A percentile compares a stretch with the other conserved stretches of the same genome.
phyloP scores from a whole-genome alignment of 2,888 invertebrate species.

The Hoplodrina blanda region DNA sequence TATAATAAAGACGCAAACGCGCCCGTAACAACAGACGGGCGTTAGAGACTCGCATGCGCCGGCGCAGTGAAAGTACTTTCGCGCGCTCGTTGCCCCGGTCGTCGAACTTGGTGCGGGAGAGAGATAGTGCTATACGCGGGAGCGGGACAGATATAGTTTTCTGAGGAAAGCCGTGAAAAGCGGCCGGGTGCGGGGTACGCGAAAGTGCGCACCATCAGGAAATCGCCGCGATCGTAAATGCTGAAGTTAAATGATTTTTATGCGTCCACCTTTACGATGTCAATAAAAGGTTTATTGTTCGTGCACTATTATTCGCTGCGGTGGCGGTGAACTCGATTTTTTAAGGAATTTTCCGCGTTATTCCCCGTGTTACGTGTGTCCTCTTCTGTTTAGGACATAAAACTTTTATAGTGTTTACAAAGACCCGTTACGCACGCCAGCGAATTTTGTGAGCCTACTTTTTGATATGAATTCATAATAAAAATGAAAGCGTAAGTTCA shows the following conservation, averaged over 20 bases:
- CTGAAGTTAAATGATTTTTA: slow-evolving; percentile 82
- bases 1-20: slow-evolving; percentile 79
- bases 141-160: slow-evolving; percentile 79
- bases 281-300: slow-evolving; percentile 79
- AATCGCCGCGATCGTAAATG: slow-evolving; percentile 81
- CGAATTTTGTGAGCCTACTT: slow-evolving; percentile 11
- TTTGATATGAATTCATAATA: slow-evolving; percentile 10
- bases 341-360: slow-evolving; percentile 66
- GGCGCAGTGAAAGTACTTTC: slow-evolving; percentile 90
- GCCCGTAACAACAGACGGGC: slow-evolving; percentile 75
- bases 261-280: slow-evolving; percentile 81
- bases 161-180: slow-evolving; percentile 86
- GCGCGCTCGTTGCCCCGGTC: slow-evolving; percentile 89
- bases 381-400: slow-evolving; percentile 27
- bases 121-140: slow-evolving; percentile 70
- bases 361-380: slow-evolving; percentile 27
- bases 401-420: slow-evolving; percentile 42
- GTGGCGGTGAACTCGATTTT: slow-evolving; percentile 65
- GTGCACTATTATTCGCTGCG: slow-evolving; percentile 70
- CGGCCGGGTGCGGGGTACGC: slow-evolving; percentile 77
- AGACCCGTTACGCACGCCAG: slow-evolving; percentile 18
- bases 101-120: slow-evolving; percentile 81
- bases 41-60: slow-evolving; percentile 84
- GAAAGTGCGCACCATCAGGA: slow-evolving; percentile 85
- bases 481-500: slow-evolving; percentile 13